A percentile compares a stretch with the other conserved stretches of the same genome.
These are phyloP conservation scores for Elegia similella DNA, from an alignment of 2,888 invertebrate genomes.

Conservation along the genomic window DNA sequence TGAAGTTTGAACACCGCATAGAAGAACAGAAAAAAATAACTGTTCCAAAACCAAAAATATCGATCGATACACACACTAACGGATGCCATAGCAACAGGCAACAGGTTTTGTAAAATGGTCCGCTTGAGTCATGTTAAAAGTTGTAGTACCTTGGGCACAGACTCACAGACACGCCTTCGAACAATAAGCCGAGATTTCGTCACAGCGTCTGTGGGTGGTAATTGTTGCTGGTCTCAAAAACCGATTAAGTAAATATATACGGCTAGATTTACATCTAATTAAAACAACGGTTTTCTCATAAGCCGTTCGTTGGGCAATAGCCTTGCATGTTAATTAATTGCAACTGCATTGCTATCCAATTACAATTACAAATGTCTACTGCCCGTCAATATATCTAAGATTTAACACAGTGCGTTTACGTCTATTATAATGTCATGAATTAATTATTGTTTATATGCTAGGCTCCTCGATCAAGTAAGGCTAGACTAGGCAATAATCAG, in stretches of 20 bases:
- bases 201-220: slow-evolving; percentile 37
- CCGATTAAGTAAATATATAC: slow-evolving; percentile 41
- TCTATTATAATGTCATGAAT: too few relatives aligned
- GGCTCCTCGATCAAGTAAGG: too few relatives aligned
- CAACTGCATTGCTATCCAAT: slow-evolving; percentile 7
- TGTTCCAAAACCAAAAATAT: too few relatives aligned
- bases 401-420: too few relatives aligned
- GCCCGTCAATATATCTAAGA: not conserved
- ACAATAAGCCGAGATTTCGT: slow-evolving; percentile 31
- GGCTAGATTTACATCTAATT: slow-evolving; percentile 43
- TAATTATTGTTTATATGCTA: too few relatives aligned
- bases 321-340: slow-evolving; percentile 32
- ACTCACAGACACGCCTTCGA: slow-evolving; percentile 39
- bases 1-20: too few relatives aligned
- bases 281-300: slow-evolving; percentile 30
- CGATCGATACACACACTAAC: too few relatives aligned
- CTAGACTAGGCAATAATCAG: too few relatives aligned
- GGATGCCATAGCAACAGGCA: slow-evolving; percentile 4
- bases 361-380: not conserved
- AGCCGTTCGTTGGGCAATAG: slow-evolving; percentile 30
- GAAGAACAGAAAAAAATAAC: too few relatives aligned
- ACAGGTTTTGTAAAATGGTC: slow-evolving; percentile 13
- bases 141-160: slow-evolving; percentile 28
- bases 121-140: slow-evolving; percentile 17
- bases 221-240: slow-evolving; percentile 32